Evolutionary conservation across 1,140 invertebrate genomes (phyloP), one percentile per base, ranked within the genome.

Genomic region (Parapsyche elsis): DNA sequence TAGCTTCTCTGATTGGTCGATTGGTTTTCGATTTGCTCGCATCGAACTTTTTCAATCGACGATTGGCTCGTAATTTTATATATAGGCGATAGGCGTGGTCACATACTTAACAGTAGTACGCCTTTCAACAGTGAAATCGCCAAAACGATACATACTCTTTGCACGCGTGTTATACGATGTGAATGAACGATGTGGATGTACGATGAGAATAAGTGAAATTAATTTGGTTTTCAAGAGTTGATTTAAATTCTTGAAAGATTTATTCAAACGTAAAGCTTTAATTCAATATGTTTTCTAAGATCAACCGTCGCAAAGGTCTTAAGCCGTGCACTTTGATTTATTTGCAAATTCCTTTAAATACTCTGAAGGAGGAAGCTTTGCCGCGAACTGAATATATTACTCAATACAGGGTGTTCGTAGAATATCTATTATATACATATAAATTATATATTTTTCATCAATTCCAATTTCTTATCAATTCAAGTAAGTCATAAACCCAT

Each of bases 331-430:
- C 79, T 80, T 80, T 83, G 81, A 83, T 83, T 83, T 83, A 83
- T 83, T 80, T 83, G 76, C 70, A 83, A 83, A 83, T 83, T 83
- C 81, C 81, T 83, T 83, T 83, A 83, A 83, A 83, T 83, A 83
- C 81, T 83, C 67, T 74, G 71, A 79, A 83, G 71, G 59, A 80
- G 79, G 79, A 82, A 82, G 71, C 79, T 78, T 80, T 71, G 53
- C 78, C 78, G 61, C 81, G 76, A 78, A 83, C 80, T 80, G 81
- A 83, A 83, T 83, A 83, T 49, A 83, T 83, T 83, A 83, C 46
- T 76, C 26, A 19, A 9, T 23, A 71, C 14, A 78, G 77, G 45
- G 77, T 78, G 64, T 14, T 78, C 64, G 0, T 46, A 4, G 53
- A 12, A 59, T 57, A 14, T 16, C n/a, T n/a, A n/a, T n/a, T n/a